Evolutionary conservation across 2,888 invertebrate genomes (phyloP).

Genomic region (Cepaea hortensis): DNA sequence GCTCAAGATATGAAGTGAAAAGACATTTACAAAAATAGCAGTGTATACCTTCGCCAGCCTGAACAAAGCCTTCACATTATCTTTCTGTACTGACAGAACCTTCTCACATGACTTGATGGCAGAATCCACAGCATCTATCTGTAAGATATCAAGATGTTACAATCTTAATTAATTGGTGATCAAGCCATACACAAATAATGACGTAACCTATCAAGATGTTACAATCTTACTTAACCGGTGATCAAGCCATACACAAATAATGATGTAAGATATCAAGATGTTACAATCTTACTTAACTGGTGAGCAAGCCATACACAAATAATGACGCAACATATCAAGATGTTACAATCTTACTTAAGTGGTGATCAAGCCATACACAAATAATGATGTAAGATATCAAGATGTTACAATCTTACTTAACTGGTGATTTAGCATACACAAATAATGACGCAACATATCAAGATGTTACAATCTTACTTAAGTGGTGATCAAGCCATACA

Average conservation of each 20-base stretch:
- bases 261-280: not conserved
- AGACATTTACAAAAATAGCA: too few species aligned
- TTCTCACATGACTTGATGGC: conserved; percentile 89
- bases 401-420: not conserved
- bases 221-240: not conserved
- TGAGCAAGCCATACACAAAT: too few species aligned
- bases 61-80: conserved; percentile 92
- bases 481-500: too few species aligned
- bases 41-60: conserved; percentile 83
- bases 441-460: not conserved
- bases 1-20: not conserved
- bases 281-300: not conserved
- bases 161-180: not conserved
- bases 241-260: too few species aligned
- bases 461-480: not conserved
- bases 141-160: not conserved
- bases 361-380: too few species aligned
- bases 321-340: not conserved
- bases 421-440: too few species aligned
- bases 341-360: not conserved
- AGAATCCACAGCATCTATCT: conserved; percentile 79
- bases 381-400: not conserved
- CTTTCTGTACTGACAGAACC: conserved; percentile 89
- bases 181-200: too few species aligned
- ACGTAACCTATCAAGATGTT: not conserved